Evolutionary conservation across 30 jellyfish, hydroid and myxozoan species (phyloP), one percentile per base, ranked within the genome.

Genomic region (Catostylus mosaicus): DNA sequence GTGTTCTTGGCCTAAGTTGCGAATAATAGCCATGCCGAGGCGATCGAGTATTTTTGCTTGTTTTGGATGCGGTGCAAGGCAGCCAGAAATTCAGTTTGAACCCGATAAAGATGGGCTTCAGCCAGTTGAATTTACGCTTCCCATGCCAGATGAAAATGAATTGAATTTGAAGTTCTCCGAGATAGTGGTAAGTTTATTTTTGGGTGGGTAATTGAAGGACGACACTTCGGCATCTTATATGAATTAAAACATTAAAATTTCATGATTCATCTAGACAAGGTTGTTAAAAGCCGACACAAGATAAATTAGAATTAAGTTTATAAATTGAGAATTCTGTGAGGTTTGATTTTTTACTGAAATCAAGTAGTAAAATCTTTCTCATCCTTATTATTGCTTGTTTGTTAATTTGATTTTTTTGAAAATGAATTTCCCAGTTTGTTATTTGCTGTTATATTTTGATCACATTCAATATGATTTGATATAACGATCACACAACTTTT

Each of bases 61-160:
- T 68, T 91, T 91, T 72, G 98, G 98, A 18, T 45, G 78, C 20
- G 93, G 98, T 23, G 89, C 77, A 27, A 79, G 88, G 9, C 96
- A 91, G 82, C 98, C 98, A 45, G 96, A 84, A 14, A 85, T 82
- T 62, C 79, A 78, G 60, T 79, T 78, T 67, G 95, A 82, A 62
- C 98, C 98, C 2, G 96, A 87, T 9, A 87, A 68, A 59, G 96
- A 85, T 75, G 98, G 96, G 40, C 82, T 91, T 22, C 98, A 84
- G 63, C 93, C 96, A 23, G 78, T 84, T 73, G 96, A 91, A 43
- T 69, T 83, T 60, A 68, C 93, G 32, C 67, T 84, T 30, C 98
- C 98, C 24, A 91, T 91, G 98, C 98, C 98, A n/a, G 98, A 91
- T 31, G 94, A 83, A 73, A 80, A 56, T 20, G 98, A 91, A 45